Base-by-base conservation (phyloP, 1,140 invertebrate species). In the Andricus grossulariae region DNA sequence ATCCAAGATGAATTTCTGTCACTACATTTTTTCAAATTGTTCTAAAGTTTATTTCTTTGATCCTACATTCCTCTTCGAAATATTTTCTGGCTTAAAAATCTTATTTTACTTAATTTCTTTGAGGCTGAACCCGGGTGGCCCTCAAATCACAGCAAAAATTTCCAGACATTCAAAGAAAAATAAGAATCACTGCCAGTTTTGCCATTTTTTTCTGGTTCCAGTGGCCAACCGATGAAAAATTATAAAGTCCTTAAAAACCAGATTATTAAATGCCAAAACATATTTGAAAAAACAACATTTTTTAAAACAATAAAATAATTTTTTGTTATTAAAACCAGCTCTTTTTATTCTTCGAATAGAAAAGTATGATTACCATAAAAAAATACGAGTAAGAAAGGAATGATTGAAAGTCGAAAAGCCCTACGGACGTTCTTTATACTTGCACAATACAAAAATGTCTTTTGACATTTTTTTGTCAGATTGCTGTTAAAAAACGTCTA, bases 291-390 rank as follows among this genome's bases (percentile, higher is more conserved):
- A 55, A 32, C 25, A 60, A 60, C 10, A 5, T 54, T 54, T 54
- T 18, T 6, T 39, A 0, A 66, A 66, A 32, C 60, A 32, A 66
- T 13, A 45, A 39, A 66, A 39, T 66, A n/a, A 66, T 55, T 11
- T 21, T 55, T 60, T 54, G 25, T 66, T 45, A 39, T 21, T 66
- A 66, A 39, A 66, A 66, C 16, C 60, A 66, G 60, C 60, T 66
- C 16, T 66, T 25, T 21, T 15, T 7, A 66, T 66, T 39, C 13
- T 39, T 2, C 16, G 60, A 66, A n/a, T 66, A 60, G 11, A 32
- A 11, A 32, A 39, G n/a, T 39, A 32, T 66, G 25, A 45, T 45
- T 39, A n/a, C 39, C 15, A 66, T 45, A 39, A 6, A 66, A 39
- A 66, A 66, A 66, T 39, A 39, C 15, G 25, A 39, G 32, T 8